Base-by-base conservation (phyloP, 2,113 vertebrate species). In the Pseudorhombus dupliciocellatus region DNA sequence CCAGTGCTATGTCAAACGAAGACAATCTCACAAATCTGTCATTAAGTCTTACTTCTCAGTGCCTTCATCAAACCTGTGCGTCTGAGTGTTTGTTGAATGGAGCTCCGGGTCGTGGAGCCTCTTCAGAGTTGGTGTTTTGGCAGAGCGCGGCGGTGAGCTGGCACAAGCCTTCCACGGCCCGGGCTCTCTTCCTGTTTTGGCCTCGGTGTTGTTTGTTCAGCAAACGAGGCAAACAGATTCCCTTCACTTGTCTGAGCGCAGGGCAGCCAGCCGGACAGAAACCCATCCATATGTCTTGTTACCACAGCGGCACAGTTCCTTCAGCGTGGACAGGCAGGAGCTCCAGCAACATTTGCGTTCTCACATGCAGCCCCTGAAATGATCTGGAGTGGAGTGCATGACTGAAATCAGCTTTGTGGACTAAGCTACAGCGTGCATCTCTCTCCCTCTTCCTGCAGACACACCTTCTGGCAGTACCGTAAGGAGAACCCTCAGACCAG, bases 401-500 rank as follows among this genome's bases (percentile, higher is more conserved):
- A 11, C 3, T 37, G 9, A 37, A 37, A 37, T 37, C 34, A 37
- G 34, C 20, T 16, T 40, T 21, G n/a, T 62, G 10, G 21, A 28
- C 3, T 2, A 15, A 56, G 24, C 42, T 24, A 40, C 37, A 21
- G n/a, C 4, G 37, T n/a, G 37, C 46, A 14, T 40, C 4, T 61
- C 7, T 73, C 15, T 70, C 56, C 57, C 80, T 71, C 65, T 79
- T 28, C 66, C 72, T 53, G 8, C 87, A 99, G 98, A 90, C 98
- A 99, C 91, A 95, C 96, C 0, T 98, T 99, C 88, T 99, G 97
- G 97, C 97, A 98, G 91, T 99, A 97, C 85, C 96, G 97, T 68
- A 95, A 95, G 0, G 97, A 98, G 87, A 97, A 98, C 87, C 95
- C 95, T 50, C 88, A 92, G 9, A 96, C 95, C 75, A 93, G 56